These are phyloP conservation scores for Capreolus pygargus DNA, from an alignment of 2,113 vertebrate genomes.

Conservation along the genomic window DNA sequence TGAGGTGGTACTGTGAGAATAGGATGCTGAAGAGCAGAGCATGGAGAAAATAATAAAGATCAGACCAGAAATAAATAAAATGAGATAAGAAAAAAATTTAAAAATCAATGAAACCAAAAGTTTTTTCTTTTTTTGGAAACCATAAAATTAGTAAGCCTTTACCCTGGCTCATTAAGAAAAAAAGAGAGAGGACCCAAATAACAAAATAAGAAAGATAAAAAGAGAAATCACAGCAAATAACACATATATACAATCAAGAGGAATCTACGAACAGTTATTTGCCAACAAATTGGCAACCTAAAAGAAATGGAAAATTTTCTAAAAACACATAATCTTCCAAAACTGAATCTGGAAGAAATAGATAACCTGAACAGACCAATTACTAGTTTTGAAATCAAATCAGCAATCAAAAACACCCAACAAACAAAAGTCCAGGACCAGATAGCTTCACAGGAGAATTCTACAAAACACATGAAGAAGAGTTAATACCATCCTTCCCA, in stretches of 20 bases:
- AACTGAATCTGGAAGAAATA: not conserved
- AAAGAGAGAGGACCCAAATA: not conserved
- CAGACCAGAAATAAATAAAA: not conserved
- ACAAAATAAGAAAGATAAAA: not conserved
- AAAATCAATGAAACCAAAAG: not conserved
- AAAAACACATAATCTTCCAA: not conserved
- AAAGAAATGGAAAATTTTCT: not conserved
- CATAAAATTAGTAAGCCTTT: not conserved
- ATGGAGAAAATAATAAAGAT: not conserved
- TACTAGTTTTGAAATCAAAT: not conserved
- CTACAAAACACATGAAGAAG: not conserved
- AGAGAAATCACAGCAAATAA: not conserved
- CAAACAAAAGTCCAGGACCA: not conserved
- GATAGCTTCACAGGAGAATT: not conserved
- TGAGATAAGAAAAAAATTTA: not conserved
- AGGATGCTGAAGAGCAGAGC: not conserved
- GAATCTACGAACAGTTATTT: not conserved
- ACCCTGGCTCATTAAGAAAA: not conserved
- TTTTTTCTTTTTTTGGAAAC: not conserved
- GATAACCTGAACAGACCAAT: not conserved
- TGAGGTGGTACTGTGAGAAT: not conserved
- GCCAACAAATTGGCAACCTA: not conserved
- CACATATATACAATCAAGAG: not conserved
- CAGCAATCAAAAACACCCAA: not conserved
- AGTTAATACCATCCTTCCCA: not conserved